Conservation (phyloP, 2,888 invertebrate species). For the Prionchulus punctatus region DNA sequence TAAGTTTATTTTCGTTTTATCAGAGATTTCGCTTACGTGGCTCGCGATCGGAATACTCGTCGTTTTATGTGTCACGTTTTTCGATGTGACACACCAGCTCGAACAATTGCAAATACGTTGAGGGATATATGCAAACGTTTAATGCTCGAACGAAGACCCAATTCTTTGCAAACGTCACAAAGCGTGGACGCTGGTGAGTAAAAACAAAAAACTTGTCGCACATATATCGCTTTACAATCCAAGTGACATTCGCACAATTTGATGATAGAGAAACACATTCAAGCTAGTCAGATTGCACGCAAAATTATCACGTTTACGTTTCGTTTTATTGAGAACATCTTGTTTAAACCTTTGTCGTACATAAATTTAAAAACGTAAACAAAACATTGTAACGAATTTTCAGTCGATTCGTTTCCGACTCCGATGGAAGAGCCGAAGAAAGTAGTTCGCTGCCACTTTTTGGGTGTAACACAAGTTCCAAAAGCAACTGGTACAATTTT, state of each 20-base stretch:
- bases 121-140: constrained; percentile 88
- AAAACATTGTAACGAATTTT: neutral
- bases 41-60: constrained; percentile 51
- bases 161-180: neutral
- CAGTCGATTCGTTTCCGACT: constrained; percentile 54
- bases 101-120: constrained; percentile 82
- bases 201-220: too few species aligned
- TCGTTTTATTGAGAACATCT: neutral
- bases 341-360: neutral
- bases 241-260: too few species aligned
- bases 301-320: too few species aligned
- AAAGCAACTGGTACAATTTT: constrained; percentile 43
- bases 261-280: too few species aligned
- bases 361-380: neutral
- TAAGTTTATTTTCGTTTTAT: too few species aligned
- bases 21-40: constrained; percentile 94
- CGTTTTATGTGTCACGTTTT: constrained; percentile 42
- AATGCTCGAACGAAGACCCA: constrained; percentile 72
- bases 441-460: constrained; percentile 72
- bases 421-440: constrained; percentile 97
- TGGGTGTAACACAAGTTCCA: constrained; percentile 60
- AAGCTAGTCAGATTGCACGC: too few species aligned
- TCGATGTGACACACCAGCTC: constrained; percentile 66
- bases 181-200: too few species aligned
- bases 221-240: too few species aligned